A percentile compares a stretch with the other conserved stretches of the same genome.
phyloP scores from a whole-genome alignment of 2,888 invertebrate genomes.

The Augochlorella aurata region DNA sequence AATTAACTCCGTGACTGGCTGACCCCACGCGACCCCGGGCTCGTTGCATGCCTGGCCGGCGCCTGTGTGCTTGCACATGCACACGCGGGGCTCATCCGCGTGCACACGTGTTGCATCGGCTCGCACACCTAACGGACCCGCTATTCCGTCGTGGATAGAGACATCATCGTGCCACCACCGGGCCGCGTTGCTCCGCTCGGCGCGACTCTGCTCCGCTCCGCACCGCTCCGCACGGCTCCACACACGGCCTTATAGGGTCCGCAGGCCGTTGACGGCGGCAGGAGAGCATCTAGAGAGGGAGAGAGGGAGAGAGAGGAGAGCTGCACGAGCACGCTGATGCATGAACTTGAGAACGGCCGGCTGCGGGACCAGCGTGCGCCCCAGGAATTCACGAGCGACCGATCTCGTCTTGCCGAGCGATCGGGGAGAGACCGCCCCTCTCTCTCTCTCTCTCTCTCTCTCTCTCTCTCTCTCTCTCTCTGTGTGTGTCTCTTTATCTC shows the following conservation, averaged over 20 bases:
- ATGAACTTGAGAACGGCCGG: conserved; percentile 28
- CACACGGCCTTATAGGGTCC: conserved; percentile 58
- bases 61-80: conserved; percentile 66
- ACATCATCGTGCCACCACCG: conserved; percentile 76
- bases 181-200: background rate
- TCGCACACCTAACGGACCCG: conserved; percentile 61
- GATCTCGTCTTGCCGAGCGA: background rate
- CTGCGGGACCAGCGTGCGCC: background rate
- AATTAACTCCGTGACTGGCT: conserved; percentile 82
- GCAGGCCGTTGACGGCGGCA: background rate
- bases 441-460: background rate
- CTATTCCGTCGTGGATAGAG: conserved; percentile 76
- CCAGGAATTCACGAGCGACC: conserved; percentile 8
- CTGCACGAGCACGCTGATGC: conserved; percentile 42
- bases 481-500: background rate
- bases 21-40: conserved; percentile 75
- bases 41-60: conserved; percentile 73
- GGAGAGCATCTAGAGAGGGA: background rate
- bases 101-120: conserved; percentile 69
- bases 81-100: conserved; percentile 47
- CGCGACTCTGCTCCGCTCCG: background rate
- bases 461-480: background rate
- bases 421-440: background rate
- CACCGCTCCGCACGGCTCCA: background rate
- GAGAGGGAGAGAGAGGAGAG: background rate